phyloP scores from a whole-genome alignment of 2,797 vertebrate genomes.

The Chelon auratus region DNA sequence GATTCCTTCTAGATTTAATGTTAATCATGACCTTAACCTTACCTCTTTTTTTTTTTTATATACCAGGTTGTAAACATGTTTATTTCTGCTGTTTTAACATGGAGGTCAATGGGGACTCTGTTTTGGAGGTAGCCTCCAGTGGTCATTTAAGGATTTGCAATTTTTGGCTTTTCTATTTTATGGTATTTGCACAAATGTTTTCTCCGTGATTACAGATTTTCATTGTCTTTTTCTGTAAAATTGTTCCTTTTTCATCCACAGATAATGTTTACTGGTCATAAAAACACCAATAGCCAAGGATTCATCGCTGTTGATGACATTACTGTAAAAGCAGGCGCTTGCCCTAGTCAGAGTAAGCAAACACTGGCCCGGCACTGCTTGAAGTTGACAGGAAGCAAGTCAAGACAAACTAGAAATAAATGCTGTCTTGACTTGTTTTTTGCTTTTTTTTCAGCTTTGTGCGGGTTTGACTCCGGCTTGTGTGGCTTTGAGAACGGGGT shows the following conservation, averaged over 20 bases:
- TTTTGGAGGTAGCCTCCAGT: too few relatives aligned
- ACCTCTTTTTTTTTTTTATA: too few relatives aligned
- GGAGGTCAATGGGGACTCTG: too few relatives aligned
- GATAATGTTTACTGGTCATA: slow-evolving; percentile 75
- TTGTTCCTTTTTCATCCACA: slow-evolving; percentile 37
- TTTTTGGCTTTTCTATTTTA: too few relatives aligned
- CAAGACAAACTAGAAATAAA: not conserved
- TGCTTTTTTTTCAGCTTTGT: slow-evolving; percentile 66
- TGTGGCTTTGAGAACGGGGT: slow-evolving; percentile 76
- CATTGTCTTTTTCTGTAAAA: too few relatives aligned
- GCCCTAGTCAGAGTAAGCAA: slow-evolving; percentile 68
- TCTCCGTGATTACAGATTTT: too few relatives aligned
- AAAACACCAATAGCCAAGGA: slow-evolving; percentile 66
- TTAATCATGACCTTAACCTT: too few relatives aligned
- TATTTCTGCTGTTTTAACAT: too few relatives aligned
- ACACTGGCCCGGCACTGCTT: not conserved
- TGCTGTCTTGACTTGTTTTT: not conserved
- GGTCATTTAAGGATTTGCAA: too few relatives aligned
- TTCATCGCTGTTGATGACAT: slow-evolving; percentile 85
- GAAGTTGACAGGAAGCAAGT: not conserved
- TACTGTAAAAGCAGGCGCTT: slow-evolving; percentile 76
- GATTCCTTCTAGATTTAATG: too few relatives aligned
- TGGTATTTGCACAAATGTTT: too few relatives aligned
- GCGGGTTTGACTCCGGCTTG: slow-evolving; percentile 80
- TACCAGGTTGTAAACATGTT: too few relatives aligned